Evolutionary conservation across 1,140 invertebrate genomes (phyloP).

Genomic region (Panagrolaimus sp.): DNA sequence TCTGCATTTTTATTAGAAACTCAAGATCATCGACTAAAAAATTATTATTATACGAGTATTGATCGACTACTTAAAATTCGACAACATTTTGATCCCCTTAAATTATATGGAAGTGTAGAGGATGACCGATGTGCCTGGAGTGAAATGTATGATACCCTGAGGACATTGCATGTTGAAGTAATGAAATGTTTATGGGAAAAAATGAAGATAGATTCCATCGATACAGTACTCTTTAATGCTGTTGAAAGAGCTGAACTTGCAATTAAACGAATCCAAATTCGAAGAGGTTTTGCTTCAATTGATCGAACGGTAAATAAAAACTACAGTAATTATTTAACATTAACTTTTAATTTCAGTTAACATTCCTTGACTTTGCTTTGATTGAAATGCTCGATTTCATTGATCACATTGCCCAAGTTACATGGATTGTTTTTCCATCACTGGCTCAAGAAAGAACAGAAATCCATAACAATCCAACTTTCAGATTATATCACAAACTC

Average conservation of each 20-base stretch:
- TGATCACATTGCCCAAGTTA: constrained; percentile 12
- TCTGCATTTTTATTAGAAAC: background rate
- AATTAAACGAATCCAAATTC: background rate
- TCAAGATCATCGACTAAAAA: background rate
- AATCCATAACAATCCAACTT: background rate
- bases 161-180: background rate
- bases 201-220: background rate
- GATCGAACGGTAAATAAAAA: no score
- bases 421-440: constrained; percentile 2
- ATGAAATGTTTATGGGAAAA: background rate
- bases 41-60: background rate
- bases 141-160: background rate
- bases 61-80: background rate
- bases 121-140: background rate
- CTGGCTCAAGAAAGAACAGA: constrained; percentile 1
- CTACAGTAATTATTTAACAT: no score
- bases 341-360: no score
- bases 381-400: constrained; percentile 4
- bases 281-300: no score
- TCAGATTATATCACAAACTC: background rate
- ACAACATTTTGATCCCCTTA: background rate
- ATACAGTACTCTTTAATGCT: background rate
- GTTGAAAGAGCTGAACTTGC: background rate
- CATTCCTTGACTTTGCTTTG: background rate
- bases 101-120: background rate